Conservation (phyloP, 2,888 invertebrate genomes). For the Autographa gamma region DNA sequence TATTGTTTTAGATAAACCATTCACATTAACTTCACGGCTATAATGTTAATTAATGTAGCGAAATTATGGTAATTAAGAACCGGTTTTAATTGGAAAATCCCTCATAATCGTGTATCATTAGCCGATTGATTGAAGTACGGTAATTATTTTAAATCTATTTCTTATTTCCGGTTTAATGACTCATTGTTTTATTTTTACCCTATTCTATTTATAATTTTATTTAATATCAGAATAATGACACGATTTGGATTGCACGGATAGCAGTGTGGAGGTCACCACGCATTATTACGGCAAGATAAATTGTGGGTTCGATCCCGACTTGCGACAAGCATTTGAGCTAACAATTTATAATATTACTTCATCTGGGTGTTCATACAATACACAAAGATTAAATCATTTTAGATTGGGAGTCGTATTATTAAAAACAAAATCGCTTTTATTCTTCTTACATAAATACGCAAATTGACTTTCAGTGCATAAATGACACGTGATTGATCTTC, state of each 20-base stretch:
- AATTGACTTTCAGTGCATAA: constrained; percentile 32
- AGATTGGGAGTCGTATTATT: no score
- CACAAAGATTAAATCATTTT: no score
- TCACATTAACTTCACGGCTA: constrained; percentile 4
- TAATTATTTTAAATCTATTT: background rate
- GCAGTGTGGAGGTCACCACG: no score
- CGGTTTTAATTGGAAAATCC: background rate
- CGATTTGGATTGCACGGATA: no score
- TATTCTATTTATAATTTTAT: background rate
- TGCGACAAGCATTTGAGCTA: no score
- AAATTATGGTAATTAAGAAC: background rate
- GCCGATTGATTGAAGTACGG: background rate
- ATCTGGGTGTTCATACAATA: no score
- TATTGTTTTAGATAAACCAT: background rate
- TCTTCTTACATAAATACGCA: background rate
- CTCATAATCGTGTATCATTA: background rate
- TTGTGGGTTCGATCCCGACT: no score
- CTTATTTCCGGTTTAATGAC: background rate
- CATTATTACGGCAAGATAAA: no score
- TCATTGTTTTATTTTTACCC: background rate
- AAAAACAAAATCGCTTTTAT: background rate
- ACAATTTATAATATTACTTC: no score
- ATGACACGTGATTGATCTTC: constrained; percentile 62
- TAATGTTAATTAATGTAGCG: background rate
- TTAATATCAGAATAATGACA: no score